Evolutionary conservation across 2,888 invertebrate genomes (phyloP), one percentile per base, ranked within the genome.

Genomic region (Aradus depressus): DNA sequence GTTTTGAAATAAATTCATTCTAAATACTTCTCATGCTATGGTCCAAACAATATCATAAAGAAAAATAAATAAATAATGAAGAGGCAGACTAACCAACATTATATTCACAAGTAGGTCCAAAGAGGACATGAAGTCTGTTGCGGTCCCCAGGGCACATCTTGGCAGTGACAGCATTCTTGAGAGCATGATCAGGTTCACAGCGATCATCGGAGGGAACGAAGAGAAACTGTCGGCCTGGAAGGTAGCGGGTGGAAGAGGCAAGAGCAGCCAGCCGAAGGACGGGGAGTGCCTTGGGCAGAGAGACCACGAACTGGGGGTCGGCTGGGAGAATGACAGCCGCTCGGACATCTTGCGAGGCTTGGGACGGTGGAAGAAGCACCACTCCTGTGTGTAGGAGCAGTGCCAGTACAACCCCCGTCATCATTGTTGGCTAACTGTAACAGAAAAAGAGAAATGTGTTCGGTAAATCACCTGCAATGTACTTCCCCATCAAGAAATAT

Each of bases 41-140:
- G n/a, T n/a, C n/a, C n/a, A n/a, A n/a, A n/a, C n/a, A n/a, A n/a
- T n/a, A n/a, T n/a, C n/a, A n/a, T n/a, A n/a, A n/a, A n/a, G n/a
- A n/a, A n/a, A n/a, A n/a, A n/a, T n/a, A n/a, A n/a, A n/a, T n/a
- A n/a, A n/a, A n/a, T n/a, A n/a, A n/a, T n/a, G n/a, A 19, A 50
- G 44, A 38, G 26, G 6, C 3, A 12, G 31, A 72, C 80, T 76
- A 69, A 88, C 88, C 87, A 47, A 87, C 67, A 23, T 82, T 79
- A 66, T 81, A 86, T 62, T 89, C 88, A 61, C 88, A 89, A 1
- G 81, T 75, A 0, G 87, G 85, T 8, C 88, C 88, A 60, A 89
- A 79, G 62, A 87, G 79, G 1, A 85, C 78, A 62, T 87, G 81
- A 0, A 81, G 79, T 65, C 84, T 84, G 61, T 80, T 75, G 53